Conservation (phyloP, 2,113 vertebrate genomes). For the Myotis yumanensis region DNA sequence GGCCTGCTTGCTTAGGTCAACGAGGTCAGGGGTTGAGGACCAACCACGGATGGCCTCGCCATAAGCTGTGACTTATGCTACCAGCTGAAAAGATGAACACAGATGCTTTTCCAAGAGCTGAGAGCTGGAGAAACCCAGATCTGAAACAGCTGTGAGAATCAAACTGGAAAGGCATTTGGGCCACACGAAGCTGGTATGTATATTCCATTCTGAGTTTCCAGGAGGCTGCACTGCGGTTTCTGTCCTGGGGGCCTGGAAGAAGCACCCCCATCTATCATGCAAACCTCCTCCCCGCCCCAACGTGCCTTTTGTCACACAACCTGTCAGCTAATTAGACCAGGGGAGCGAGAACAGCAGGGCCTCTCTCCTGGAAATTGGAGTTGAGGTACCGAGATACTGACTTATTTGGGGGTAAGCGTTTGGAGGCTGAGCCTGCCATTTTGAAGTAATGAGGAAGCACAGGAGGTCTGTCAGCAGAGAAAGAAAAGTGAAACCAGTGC, state of each 20-base stretch:
- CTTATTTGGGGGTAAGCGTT: not conserved
- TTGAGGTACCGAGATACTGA: not conserved
- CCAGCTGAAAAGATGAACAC: not conserved
- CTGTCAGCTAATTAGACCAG: not conserved
- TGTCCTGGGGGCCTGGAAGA: not conserved
- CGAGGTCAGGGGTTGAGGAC: not conserved
- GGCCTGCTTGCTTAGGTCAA: not conserved
- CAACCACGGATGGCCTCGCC: not conserved
- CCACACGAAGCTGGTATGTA: accelerated
- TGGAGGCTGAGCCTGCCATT: conserved; percentile 25
- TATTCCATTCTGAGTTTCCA: not conserved
- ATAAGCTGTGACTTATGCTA: not conserved
- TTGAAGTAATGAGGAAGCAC: not conserved
- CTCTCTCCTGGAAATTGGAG: not conserved
- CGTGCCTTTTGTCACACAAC: not conserved
- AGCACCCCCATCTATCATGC: not conserved
- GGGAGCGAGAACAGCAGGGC: not conserved
- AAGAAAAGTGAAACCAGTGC: not conserved
- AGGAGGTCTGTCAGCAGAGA: not conserved
- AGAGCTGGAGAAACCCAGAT: not conserved
- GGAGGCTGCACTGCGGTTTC: not conserved
- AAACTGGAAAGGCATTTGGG: not conserved
- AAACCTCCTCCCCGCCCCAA: not conserved
- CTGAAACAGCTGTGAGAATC: not conserved
- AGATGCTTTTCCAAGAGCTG: not conserved